These are phyloP conservation scores for Lithobates pipiens DNA, from an alignment of 2,797 vertebrate genomes.

Conservation along the genomic window DNA sequence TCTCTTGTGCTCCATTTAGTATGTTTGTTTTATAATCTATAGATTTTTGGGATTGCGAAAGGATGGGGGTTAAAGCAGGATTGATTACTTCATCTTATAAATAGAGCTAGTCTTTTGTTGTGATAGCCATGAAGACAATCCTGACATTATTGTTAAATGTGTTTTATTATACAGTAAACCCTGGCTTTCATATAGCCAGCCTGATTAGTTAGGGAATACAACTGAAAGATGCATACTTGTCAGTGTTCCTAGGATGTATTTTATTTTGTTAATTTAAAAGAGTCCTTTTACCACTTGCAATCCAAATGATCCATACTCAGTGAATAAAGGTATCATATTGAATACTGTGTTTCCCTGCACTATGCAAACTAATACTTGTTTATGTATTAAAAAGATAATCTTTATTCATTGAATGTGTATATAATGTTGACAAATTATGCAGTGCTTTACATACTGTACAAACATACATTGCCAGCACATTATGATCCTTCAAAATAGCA, in stretches of 20 bases:
- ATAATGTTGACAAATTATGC: no score
- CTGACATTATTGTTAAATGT: slow-evolving; percentile 15
- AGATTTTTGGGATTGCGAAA: slow-evolving; percentile 5
- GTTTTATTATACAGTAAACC: background rate
- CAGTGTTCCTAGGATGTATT: background rate
- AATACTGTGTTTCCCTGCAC: no score
- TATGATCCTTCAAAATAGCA: no score
- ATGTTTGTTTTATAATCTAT: slow-evolving; percentile 37
- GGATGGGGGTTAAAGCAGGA: background rate
- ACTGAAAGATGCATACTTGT: background rate
- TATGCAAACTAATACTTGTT: background rate
- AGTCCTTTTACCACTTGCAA: no score
- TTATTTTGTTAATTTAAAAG: background rate
- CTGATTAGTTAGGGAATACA: background rate
- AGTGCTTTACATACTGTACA: no score
- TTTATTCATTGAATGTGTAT: no score
- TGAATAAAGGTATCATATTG: no score
- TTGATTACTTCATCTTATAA: slow-evolving; percentile 27
- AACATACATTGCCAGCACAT: no score
- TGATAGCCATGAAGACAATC: background rate
- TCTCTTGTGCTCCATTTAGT: slow-evolving; percentile 6
- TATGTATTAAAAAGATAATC: background rate
- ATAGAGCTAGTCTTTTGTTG: background rate
- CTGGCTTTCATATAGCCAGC: background rate
- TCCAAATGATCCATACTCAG: no score